Base-by-base conservation (phyloP, 2,888 invertebrate species). In the Pyrrhosoma nymphula region DNA sequence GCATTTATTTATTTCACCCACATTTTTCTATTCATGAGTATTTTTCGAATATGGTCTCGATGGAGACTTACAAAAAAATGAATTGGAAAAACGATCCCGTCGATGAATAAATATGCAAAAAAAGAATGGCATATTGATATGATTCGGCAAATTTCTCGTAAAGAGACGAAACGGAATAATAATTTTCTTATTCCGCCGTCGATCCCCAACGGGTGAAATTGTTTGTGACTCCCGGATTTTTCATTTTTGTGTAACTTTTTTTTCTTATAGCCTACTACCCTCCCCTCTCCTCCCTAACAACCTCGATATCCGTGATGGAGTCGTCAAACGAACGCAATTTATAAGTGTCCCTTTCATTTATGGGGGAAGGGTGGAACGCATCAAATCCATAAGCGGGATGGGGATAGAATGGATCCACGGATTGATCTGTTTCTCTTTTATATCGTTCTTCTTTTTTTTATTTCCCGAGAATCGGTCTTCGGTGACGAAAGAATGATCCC, bases 321-420 rank as follows among this genome's bases (percentile, higher is more conserved):
- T 82, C 82, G 82, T 82, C 30, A 82, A 82, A 82, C 35, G 82
- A 35, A 82, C 82, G 82, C 82, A 82, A 35, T 82, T 82, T 35
- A 82, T 82, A 30, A 82, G 75, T 82, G 30, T 82, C 82, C 82
- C 82, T 82, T 69, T 69, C 69, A 69, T 69, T 26, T 12, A 60
- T 20, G 60, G 60, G 69, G 69, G n/a, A 69, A 26, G 69, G 69
- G 82, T 30, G 30, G 82, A 82, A 82, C 35, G 82, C 82, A 30
- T 82, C 82, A 14, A 60, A 35, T 14, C 82, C 82, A 8, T 82
- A 12, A 47, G 35, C 60, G 60, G 60, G 8, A 60, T 20, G 60
- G 30, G 30, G 82, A 8, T 47, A 47, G 47, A 47, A 47, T 47
- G 47, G 47, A 82, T 30, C 30, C 35, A 18, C 82, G 16, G 82